Evolutionary conservation across 2,888 invertebrate species (phyloP), one percentile per base, ranked within the genome.

Genomic region (Eupeodes luniger): DNA sequence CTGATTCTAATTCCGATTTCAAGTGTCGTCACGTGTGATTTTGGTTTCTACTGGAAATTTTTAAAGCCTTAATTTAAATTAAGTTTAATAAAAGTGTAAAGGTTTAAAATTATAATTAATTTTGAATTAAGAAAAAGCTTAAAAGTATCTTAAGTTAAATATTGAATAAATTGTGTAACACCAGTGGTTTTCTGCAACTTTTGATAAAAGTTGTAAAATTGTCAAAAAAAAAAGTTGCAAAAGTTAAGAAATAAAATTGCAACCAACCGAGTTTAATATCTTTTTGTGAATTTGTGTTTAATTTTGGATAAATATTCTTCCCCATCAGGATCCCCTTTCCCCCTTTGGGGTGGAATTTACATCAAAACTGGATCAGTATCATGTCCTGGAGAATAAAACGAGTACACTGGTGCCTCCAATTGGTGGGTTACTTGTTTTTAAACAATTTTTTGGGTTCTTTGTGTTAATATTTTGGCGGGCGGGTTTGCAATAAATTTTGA

Each of bases 341-440:
- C 76, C 76, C 11, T 64, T 62, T 9, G 75, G 69, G 67, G 59
- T 10, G 55, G 66, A 53, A 74, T 69, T 66, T 74, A 19, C 49
- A 47, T 83, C 57, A 86, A 91, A 90, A 89, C 91, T 91, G 91
- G 91, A 91, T 90, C 90, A 90, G 84, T 89, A 91, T 89, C 89
- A 90, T 86, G 89, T 82, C 78, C 80, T 85, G 86, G 90, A 90
- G 77, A 90, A 90, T 77, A 89, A 89, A 87, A 90, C 90, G 76
- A 90, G 86, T 82, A 89, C 90, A 12, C 61, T 80, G 84, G 79
- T 88, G 51, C 88, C 89, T 80, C 80, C 90, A 64, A 86, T 89
- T 89, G 91, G 91, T 91, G 66, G 90, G 91, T 90, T 59, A 9
- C 19, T 55, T 12, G 91, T 90, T 59, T 11, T 34, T 36, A n/a